These are phyloP conservation scores for Orthosia gracilis DNA, from an alignment of 2,888 invertebrate species.

Conservation along the genomic window DNA sequence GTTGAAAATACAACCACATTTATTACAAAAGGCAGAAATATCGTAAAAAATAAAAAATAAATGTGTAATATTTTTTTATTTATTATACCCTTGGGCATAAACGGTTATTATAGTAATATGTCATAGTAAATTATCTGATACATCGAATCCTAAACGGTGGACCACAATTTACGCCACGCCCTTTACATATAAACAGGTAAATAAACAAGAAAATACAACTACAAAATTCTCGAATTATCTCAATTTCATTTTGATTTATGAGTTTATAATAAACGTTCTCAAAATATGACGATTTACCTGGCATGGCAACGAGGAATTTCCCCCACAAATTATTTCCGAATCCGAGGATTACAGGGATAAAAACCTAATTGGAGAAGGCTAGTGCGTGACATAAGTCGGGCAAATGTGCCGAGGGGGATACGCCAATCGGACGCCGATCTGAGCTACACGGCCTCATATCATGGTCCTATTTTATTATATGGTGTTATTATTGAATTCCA, in stretches of 20 bases:
- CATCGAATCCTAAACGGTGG: too few species aligned
- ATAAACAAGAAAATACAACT: not conserved
- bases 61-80: too few species aligned
- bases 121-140: too few species aligned
- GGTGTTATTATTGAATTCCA: conserved; percentile 19
- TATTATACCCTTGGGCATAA: too few species aligned
- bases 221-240: conserved; percentile 19
- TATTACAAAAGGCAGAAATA: not conserved
- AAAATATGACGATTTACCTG: conserved; percentile 38
- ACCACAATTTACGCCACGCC: too few species aligned
- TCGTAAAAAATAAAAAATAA: not conserved
- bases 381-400: conserved; percentile 60
- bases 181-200: not conserved
- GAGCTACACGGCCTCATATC: conserved; percentile 41
- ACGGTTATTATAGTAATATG: too few species aligned
- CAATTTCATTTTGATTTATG: conserved; percentile 34
- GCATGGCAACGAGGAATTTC: conserved; percentile 37
- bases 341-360: conserved; percentile 65
- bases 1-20: not conserved
- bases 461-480: conserved; percentile 31
- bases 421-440: conserved; percentile 46
- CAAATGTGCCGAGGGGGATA: conserved; percentile 45
- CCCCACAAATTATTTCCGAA: conserved; percentile 56
- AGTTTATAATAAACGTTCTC: conserved; percentile 29
- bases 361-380: conserved; percentile 63